phyloP scores from a whole-genome alignment of 2,113 vertebrate species.

The Plecotus auritus region DNA sequence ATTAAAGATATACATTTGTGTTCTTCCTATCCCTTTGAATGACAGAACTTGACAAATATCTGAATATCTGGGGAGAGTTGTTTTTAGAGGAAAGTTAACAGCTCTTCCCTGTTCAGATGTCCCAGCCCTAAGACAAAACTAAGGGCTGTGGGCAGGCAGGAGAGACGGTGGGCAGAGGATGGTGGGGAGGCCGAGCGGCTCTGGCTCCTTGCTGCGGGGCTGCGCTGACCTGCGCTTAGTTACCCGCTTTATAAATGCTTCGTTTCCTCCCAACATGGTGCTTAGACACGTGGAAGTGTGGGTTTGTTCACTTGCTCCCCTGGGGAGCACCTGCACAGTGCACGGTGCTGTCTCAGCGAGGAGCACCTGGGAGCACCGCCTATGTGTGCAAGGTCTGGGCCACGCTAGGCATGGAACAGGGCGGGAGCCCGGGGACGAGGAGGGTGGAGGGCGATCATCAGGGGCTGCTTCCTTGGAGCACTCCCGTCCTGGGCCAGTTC shows the following conservation, averaged over 20 bases:
- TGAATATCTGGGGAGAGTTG: constrained; percentile 79
- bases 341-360: not conserved
- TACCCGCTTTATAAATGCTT: not conserved
- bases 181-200: no score
- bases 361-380: no score
- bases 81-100: constrained; percentile 68
- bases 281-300: not conserved
- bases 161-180: not conserved
- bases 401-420: no score
- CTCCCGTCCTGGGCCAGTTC: not conserved
- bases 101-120: constrained; percentile 10
- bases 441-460: not conserved
- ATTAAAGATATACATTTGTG: constrained; percentile 82
- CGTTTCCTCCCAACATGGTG: not conserved
- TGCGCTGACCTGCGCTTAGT: not conserved
- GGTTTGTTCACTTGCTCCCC: not conserved
- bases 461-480: not conserved
- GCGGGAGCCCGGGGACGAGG: no score
- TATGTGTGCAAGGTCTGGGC: no score
- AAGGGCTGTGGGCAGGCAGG: not conserved
- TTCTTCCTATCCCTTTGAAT: constrained; percentile 74
- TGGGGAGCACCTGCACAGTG: not conserved
- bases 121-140: not conserved
- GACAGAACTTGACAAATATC: constrained; percentile 85
- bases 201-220: not conserved